Evolutionary conservation across 1,140 invertebrate species (phyloP).

Genomic region (Papilio machaon): DNA sequence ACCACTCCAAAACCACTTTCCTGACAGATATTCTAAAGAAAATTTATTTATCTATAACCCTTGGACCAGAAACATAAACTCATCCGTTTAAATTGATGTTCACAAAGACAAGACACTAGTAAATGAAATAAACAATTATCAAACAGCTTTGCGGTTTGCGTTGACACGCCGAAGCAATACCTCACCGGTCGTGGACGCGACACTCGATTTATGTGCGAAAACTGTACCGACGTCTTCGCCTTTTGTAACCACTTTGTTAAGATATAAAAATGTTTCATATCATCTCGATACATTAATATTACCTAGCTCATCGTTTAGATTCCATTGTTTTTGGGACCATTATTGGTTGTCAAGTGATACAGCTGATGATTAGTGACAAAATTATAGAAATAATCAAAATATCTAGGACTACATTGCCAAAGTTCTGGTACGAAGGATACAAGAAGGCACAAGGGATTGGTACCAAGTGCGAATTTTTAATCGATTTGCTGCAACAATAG

Average conservation of each 20-base stretch:
- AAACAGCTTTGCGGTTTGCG: constrained; percentile 37
- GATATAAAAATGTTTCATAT: neutral
- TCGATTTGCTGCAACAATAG: too few relatives aligned
- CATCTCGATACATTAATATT: neutral
- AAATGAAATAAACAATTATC: constrained; percentile 36
- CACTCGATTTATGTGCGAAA: constrained; percentile 34
- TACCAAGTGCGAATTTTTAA: neutral
- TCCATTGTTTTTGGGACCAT: neutral
- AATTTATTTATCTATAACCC: constrained; percentile 23
- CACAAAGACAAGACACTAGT: constrained; percentile 22
- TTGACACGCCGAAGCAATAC: constrained; percentile 30
- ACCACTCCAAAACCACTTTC: neutral
- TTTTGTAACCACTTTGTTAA: neutral
- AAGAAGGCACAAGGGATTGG: neutral
- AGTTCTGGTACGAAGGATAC: too few relatives aligned
- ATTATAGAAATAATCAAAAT: too few relatives aligned
- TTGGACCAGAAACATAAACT: constrained; percentile 8
- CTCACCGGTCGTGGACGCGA: constrained; percentile 12
- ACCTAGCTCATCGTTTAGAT: neutral
- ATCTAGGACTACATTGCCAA: too few relatives aligned
- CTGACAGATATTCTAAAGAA: neutral
- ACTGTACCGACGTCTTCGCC: constrained; percentile 6
- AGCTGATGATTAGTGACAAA: too few relatives aligned
- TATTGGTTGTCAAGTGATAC: too few relatives aligned
- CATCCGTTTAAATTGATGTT: constrained; percentile 33